Evolutionary conservation across 2,797 vertebrate species (phyloP).

Genomic region (Neoniphon sammara): DNA sequence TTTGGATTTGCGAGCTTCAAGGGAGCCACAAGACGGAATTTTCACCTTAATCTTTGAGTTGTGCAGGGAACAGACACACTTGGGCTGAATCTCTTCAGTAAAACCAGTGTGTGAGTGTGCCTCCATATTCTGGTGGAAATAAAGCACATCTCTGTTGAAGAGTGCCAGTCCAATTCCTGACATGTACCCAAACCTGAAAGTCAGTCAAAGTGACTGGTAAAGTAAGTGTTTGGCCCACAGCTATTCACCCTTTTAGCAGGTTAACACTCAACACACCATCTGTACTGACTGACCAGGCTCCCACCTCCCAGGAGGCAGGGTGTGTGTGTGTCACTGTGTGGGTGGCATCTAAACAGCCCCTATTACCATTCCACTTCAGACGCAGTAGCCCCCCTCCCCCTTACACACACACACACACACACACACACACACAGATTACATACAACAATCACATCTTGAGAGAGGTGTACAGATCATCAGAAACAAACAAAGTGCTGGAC

Average conservation of each 20-base stretch:
- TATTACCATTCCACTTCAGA: conserved; percentile 45
- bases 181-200: not conserved
- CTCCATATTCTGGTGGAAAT: no score
- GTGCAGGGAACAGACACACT: no score
- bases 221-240: conserved; percentile 5
- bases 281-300: conserved; percentile 34
- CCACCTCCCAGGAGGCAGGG: conserved; percentile 17
- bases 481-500: not conserved
- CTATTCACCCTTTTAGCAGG: conserved; percentile 14
- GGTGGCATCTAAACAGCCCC: conserved; percentile 52
- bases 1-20: no score
- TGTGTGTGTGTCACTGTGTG: conserved; percentile 38
- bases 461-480: not conserved
- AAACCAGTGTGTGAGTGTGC: no score
- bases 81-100: no score
- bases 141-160: not conserved
- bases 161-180: not conserved
- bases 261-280: conserved; percentile 43
- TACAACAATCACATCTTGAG: not conserved
- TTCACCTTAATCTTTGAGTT: no score
- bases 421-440: conserved; percentile 24
- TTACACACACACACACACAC: conserved; percentile 23
- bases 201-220: not conserved
- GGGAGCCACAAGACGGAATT: no score
- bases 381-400: not conserved